phyloP scores from a whole-genome alignment of 2,113 vertebrate genomes.

The Semnornis frantzii region DNA sequence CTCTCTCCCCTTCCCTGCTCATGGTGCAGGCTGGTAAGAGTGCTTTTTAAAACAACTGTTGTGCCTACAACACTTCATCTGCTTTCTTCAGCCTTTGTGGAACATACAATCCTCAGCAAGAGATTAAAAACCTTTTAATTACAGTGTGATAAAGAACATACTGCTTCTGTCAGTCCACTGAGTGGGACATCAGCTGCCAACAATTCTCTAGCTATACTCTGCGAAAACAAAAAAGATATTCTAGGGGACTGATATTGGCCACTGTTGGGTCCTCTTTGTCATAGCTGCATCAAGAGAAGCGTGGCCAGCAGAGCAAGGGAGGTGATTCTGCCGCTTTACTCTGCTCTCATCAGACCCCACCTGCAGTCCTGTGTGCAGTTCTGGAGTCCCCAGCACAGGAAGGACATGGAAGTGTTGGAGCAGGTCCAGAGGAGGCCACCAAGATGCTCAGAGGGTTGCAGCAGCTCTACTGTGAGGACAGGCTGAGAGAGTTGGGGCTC shows the following conservation, averaged over 20 bases:
- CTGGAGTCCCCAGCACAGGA: too few species aligned
- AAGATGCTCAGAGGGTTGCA: too few species aligned
- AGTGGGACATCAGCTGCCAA: slow-evolving; percentile 71
- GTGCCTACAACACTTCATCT: background rate
- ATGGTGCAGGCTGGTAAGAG: background rate
- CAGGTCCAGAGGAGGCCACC: too few species aligned
- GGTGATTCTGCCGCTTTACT: too few species aligned
- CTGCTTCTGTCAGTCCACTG: background rate
- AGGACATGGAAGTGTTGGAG: too few species aligned
- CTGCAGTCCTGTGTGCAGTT: too few species aligned
- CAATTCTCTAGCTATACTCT: slow-evolving; percentile 55
- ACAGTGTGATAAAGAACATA: background rate
- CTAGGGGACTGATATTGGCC: slow-evolving; percentile 14
- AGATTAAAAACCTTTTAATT: slow-evolving; percentile 10
- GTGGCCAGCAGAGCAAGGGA: too few species aligned
- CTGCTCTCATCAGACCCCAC: too few species aligned
- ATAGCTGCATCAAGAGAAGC: too few species aligned
- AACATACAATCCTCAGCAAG: background rate
- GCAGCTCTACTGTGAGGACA: too few species aligned
- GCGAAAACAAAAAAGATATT: slow-evolving; percentile 66
- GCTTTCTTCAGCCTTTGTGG: background rate
- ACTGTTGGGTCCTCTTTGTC: slow-evolving; percentile 3
- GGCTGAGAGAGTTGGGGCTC: too few species aligned
- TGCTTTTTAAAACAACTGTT: background rate
- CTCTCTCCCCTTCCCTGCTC: background rate